A percentile compares a stretch with the other conserved stretches of the same genome.
Conservation (phyloP, 92 coral and sea anemone species). For the Zoanthus sansibaricus region DNA sequence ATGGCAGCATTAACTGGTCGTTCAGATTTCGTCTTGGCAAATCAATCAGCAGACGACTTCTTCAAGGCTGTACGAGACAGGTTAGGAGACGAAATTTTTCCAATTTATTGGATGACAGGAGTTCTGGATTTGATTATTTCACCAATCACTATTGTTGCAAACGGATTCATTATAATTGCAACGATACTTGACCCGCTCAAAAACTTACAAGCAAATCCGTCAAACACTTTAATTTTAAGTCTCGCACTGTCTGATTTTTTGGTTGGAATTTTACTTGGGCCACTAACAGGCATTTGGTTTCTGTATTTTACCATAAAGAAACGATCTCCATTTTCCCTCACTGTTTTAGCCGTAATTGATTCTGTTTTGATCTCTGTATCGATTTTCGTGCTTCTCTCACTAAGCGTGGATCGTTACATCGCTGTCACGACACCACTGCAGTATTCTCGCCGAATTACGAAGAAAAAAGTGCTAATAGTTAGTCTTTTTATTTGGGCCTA, state of each 20-base stretch:
- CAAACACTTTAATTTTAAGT: slow-evolving; percentile 29
- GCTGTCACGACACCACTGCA: slow-evolving; percentile 34
- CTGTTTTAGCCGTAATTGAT: slow-evolving; percentile 27
- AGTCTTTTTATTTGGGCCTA: slow-evolving; percentile 26
- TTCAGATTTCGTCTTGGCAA: neutral
- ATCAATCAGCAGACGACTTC: slow-evolving; percentile 40
- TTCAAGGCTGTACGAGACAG: slow-evolving; percentile 23
- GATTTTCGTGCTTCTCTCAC: slow-evolving; percentile 13
- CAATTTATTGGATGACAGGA: slow-evolving; percentile 30
- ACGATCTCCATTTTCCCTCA: slow-evolving; percentile 31
- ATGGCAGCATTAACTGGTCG: slow-evolving; percentile 44
- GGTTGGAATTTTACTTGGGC: slow-evolving; percentile 29
- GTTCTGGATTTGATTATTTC: slow-evolving; percentile 20
- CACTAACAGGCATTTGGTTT: slow-evolving; percentile 36
- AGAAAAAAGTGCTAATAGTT: neutral
- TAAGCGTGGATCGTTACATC: slow-evolving; percentile 34
- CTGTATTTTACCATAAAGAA: slow-evolving; percentile 16
- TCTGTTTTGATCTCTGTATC: slow-evolving; percentile 35
- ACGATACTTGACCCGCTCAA: slow-evolving; percentile 21
- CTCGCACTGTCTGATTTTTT: slow-evolving; percentile 28
- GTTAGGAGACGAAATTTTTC: slow-evolving; percentile 27
- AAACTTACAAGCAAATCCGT: slow-evolving; percentile 17
- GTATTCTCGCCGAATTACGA: slow-evolving; percentile 20
- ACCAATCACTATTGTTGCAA: slow-evolving; percentile 17
- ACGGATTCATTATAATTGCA: slow-evolving; percentile 35